Percentiles rank a stretch among this genome's conserved stretches.
Conservation (phyloP, 2,888 invertebrate genomes). For the Philonicus albiceps region DNA sequence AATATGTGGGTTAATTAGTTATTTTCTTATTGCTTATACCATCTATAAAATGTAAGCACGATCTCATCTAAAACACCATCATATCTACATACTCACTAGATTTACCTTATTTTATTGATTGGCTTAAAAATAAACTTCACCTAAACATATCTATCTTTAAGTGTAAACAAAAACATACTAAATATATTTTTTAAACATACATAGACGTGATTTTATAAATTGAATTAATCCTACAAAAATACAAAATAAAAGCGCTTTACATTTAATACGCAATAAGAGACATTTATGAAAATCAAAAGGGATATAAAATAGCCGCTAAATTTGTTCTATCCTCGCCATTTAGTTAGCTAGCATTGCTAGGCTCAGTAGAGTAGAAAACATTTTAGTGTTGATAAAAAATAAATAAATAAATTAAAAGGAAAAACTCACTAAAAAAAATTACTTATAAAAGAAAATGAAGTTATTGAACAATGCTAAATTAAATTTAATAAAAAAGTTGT, state of each 20-base stretch:
- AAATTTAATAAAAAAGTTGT: neutral
- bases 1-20: neutral
- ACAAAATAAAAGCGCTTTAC: neutral
- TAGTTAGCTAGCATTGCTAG: neutral
- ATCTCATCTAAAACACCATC: neutral
- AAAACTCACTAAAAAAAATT: neutral
- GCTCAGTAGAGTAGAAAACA: neutral
- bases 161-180: neutral
- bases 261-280: neutral
- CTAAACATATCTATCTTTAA: neutral
- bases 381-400: neutral
- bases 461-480: neutral
- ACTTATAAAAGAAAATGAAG: neutral
- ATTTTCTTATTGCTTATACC: neutral
- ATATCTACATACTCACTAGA: neutral
- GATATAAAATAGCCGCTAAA: neutral
- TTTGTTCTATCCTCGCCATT: neutral
- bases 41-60: neutral
- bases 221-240: neutral
- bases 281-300: neutral
- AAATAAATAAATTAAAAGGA: neutral
- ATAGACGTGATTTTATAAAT: slow-evolving; percentile 8
- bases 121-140: neutral
- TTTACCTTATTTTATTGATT: neutral
- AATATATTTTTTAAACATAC: neutral